Evolutionary conservation across 92 coral and sea anemone species (phyloP).

Genomic region (Parazoanthus darwini): DNA sequence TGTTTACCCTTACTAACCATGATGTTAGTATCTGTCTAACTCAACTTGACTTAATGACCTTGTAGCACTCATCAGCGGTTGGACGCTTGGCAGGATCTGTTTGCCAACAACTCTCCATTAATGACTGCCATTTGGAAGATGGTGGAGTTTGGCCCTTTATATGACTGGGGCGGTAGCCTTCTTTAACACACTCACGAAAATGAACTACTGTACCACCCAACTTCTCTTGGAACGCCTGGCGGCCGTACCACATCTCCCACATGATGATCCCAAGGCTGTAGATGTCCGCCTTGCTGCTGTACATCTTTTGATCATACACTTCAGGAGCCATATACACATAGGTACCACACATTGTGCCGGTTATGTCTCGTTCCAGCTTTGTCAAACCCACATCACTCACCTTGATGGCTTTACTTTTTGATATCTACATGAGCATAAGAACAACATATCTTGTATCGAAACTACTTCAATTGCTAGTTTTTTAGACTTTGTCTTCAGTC

Average conservation of each 20-base stretch:
- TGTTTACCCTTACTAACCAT: neutral
- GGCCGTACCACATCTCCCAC: slow-evolving; percentile 49
- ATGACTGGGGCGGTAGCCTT: slow-evolving; percentile 23
- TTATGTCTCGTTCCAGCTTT: slow-evolving; percentile 9
- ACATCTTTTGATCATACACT: slow-evolving; percentile 4
- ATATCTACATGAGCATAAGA: neutral
- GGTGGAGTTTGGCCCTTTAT: neutral
- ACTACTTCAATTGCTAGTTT: too few relatives aligned
- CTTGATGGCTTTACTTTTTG: slow-evolving; percentile 7
- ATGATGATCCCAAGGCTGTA: slow-evolving; percentile 47
- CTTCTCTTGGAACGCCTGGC: slow-evolving; percentile 20
- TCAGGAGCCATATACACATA: slow-evolving; percentile 47
- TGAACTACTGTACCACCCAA: neutral
- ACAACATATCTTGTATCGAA: too few relatives aligned
- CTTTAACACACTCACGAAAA: neutral
- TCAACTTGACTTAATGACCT: neutral
- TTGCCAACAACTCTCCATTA: slow-evolving; percentile 21
- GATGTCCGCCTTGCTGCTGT: slow-evolving; percentile 30
- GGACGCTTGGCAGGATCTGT: slow-evolving; percentile 5
- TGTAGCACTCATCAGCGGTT: neutral
- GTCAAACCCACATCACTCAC: slow-evolving; percentile 43
- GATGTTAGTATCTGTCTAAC: neutral
- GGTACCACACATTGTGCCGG: slow-evolving; percentile 34
- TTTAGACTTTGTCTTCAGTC: too few relatives aligned
- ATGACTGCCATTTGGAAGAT: neutral